phyloP scores from a whole-genome alignment of 1,140 invertebrate genomes.

The Wiebesia pumilae region DNA sequence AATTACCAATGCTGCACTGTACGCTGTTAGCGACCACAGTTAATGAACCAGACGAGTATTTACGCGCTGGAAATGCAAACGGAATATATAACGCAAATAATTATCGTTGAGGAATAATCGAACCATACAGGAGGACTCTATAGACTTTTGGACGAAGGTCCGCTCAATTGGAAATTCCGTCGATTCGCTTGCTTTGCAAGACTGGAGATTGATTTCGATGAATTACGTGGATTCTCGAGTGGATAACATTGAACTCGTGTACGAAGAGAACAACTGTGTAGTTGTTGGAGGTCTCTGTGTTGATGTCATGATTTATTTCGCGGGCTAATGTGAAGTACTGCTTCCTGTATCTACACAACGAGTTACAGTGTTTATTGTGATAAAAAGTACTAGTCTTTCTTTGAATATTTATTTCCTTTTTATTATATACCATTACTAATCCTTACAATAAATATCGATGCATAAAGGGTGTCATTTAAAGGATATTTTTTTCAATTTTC shows the following conservation, averaged over 20 bases:
- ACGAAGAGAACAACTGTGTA: too few relatives aligned
- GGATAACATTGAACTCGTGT: not conserved
- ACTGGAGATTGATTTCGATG: not conserved
- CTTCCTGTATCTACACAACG: too few relatives aligned
- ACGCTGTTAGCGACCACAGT: not conserved
- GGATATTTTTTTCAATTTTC: not conserved
- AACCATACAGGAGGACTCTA: not conserved
- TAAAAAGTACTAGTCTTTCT: too few relatives aligned
- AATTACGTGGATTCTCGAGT: not conserved
- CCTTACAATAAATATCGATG: not conserved
- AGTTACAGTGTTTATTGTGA: too few relatives aligned
- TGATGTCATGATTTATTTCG: not conserved
- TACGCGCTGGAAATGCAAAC: not conserved
- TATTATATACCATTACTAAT: too few relatives aligned
- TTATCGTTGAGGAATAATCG: not conserved
- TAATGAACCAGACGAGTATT: slow-evolving; percentile 33
- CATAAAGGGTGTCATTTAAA: not conserved
- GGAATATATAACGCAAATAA: slow-evolving; percentile 21
- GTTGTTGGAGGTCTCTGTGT: not conserved
- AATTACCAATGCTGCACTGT: slow-evolving; percentile 14
- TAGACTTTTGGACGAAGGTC: too few relatives aligned
- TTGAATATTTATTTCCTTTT: too few relatives aligned
- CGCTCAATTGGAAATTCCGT: not conserved
- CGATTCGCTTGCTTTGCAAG: not conserved
- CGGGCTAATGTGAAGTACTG: too few relatives aligned